Conservation (phyloP, 2,797 vertebrate species). For the Salarias fasciatus region DNA sequence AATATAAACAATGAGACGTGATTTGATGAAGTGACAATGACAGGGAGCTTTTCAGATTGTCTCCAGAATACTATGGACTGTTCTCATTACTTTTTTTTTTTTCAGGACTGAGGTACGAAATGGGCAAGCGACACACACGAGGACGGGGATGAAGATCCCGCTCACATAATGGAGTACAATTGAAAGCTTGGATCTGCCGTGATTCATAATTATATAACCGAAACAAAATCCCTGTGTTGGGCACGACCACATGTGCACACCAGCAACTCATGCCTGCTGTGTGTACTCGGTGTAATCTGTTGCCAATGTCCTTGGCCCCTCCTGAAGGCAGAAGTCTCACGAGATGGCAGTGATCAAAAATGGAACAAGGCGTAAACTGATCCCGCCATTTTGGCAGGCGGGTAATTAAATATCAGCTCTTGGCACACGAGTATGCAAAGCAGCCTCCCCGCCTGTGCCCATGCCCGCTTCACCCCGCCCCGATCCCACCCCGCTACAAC, state of each 20-base stretch:
- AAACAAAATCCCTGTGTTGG: conserved; percentile 39
- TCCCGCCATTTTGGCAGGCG: conserved; percentile 61
- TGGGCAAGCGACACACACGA: conserved; percentile 43
- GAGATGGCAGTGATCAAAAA: conserved; percentile 64
- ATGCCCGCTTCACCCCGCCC: background rate
- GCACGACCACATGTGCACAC: conserved; percentile 53
- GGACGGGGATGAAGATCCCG: conserved; percentile 40
- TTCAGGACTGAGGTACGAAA: conserved; percentile 29
- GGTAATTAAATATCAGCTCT: conserved; percentile 78
- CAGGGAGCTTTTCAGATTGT: conserved; percentile 21
- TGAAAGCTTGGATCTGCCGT: conserved; percentile 35
- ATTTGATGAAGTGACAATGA: conserved; percentile 64
- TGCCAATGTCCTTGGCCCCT: conserved; percentile 62
- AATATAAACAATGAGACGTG: conserved; percentile 56
- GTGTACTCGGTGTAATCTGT: conserved; percentile 18
- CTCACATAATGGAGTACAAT: conserved; percentile 38
- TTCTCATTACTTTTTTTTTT: conserved; percentile 25
- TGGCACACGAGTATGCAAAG: conserved; percentile 66
- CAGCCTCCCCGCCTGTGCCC: conserved; percentile 17
- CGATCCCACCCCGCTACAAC: conserved; percentile 8
- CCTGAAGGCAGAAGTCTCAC: conserved; percentile 54
- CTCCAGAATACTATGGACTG: conserved; percentile 34
- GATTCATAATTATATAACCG: conserved; percentile 68
- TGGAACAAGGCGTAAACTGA: conserved; percentile 57
- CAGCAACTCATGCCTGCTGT: conserved; percentile 39